phyloP scores from a whole-genome alignment of 2,888 invertebrate genomes.

The Epistrophe eligans region DNA sequence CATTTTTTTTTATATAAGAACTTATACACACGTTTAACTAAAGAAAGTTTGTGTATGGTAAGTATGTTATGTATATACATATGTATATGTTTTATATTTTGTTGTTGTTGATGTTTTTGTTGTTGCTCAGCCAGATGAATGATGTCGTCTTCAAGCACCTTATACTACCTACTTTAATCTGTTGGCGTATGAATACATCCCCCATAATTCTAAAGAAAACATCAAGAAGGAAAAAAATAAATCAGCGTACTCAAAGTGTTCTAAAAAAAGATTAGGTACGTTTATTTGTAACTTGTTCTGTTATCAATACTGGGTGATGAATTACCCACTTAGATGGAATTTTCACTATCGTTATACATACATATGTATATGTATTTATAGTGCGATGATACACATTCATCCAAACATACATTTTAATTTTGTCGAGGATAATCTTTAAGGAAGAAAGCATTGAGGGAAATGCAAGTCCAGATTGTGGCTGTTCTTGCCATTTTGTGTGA shows the following conservation, averaged over 20 bases:
- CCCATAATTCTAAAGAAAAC: constrained; percentile 29
- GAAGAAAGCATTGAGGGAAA: constrained; percentile 6
- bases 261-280: neutral
- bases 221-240: constrained; percentile 19
- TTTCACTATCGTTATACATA: constrained; percentile 17
- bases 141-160: constrained; percentile 46
- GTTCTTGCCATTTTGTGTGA: constrained; percentile 14
- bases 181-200: constrained; percentile 51
- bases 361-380: neutral
- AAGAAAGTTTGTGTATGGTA: constrained; percentile 34
- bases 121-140: constrained; percentile 27
- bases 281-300: constrained; percentile 24
- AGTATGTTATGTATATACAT: neutral
- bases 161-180: constrained; percentile 59
- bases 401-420: constrained; percentile 11
- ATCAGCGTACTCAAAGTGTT: constrained; percentile 40
- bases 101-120: neutral
- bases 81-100: constrained; percentile 11
- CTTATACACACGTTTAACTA: constrained; percentile 55
- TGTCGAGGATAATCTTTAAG: constrained; percentile 18
- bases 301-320: constrained; percentile 57
- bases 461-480: constrained; percentile 18
- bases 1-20: constrained; percentile 47
- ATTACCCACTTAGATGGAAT: constrained; percentile 36
- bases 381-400: neutral